These are phyloP conservation scores for Chloropsis cyanopogon DNA, from an alignment of 2,113 vertebrate species.

Conservation along the genomic window DNA sequence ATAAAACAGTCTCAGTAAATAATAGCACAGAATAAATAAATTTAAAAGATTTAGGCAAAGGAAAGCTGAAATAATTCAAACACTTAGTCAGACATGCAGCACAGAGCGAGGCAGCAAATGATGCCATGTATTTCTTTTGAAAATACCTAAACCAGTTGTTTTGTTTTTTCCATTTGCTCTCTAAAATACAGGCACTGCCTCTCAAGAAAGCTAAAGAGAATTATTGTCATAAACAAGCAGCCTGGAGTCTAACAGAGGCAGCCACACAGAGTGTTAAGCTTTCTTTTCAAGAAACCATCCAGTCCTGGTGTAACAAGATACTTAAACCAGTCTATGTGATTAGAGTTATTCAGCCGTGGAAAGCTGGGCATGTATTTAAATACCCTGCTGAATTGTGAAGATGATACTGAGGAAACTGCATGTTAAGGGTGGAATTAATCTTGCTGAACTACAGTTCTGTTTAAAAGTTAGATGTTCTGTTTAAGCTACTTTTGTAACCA, in stretches of 20 bases:
- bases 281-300: not conserved
- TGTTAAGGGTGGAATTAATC: not conserved
- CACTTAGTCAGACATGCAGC: not conserved
- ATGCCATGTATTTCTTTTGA: not conserved
- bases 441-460: not conserved
- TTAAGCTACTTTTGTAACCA: not conserved
- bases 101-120: not conserved
- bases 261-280: not conserved
- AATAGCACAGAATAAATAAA: constrained; percentile 27
- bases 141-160: not conserved
- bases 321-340: not conserved
- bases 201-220: constrained; percentile 7
- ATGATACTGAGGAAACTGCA: not conserved
- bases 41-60: constrained; percentile 11
- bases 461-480: not conserved
- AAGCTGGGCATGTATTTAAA: not conserved
- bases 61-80: constrained; percentile 15
- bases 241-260: not conserved
- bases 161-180: not conserved
- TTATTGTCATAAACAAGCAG: constrained; percentile 11
- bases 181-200: not conserved
- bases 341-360: not conserved
- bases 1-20: constrained; percentile 30
- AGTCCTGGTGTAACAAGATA: not conserved
- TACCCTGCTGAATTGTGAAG: not conserved